phyloP scores from a whole-genome alignment of 1,140 invertebrate genomes.

The Rhyzopertha dominica region DNA sequence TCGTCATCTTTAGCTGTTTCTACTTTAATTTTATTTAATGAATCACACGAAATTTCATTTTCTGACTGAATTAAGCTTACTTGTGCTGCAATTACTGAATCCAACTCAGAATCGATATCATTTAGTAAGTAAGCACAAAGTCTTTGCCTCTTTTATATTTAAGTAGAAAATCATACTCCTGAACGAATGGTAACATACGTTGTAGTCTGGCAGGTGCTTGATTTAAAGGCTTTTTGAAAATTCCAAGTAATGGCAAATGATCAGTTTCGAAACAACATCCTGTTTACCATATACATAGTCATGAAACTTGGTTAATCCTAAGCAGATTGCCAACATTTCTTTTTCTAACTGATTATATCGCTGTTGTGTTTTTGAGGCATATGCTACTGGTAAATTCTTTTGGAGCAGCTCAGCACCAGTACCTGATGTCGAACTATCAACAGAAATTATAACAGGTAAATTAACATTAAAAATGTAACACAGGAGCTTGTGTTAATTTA shows the following conservation, averaged over 20 bases:
- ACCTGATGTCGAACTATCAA: too few relatives aligned
- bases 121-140: conserved; percentile 24
- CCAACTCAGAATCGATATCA: conserved; percentile 16
- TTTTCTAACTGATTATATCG: conserved; percentile 30
- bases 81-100: conserved; percentile 17
- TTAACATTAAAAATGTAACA: too few relatives aligned
- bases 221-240: conserved; percentile 30
- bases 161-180: conserved; percentile 26
- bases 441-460: too few relatives aligned
- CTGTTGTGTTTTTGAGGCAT: conserved; percentile 42
- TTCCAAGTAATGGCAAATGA: conserved; percentile 32
- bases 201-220: conserved; percentile 23
- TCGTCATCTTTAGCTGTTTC: conserved; percentile 13
- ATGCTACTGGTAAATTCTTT: too few relatives aligned
- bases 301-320: conserved; percentile 23
- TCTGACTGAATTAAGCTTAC: conserved; percentile 18
- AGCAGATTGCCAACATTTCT: conserved; percentile 30
- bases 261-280: conserved; percentile 29
- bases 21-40: conserved; percentile 6
- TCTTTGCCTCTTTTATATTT: conserved; percentile 30
- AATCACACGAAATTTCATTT: conserved; percentile 18
- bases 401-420: too few relatives aligned
- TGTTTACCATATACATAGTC: conserved; percentile 34
- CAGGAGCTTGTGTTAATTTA: too few relatives aligned
- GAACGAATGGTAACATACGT: conserved; percentile 21